phyloP scores from a whole-genome alignment of 2,888 invertebrate genomes.

The Dasysyrphus tricinctus region DNA sequence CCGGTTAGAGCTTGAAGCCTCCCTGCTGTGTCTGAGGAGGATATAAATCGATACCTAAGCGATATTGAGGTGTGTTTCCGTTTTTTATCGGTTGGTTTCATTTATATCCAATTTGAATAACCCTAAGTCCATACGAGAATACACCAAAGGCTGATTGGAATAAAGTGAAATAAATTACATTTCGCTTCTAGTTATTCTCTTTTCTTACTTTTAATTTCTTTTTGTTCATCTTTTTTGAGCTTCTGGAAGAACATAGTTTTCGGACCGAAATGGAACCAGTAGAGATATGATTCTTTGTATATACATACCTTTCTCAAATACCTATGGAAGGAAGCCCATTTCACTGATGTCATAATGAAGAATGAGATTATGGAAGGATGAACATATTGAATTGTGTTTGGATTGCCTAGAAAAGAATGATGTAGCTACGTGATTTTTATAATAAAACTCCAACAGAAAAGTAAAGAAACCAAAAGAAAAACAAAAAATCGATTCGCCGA shows the following conservation, averaged over 20 bases:
- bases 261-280: constrained; percentile 30
- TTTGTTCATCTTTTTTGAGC: constrained; percentile 9
- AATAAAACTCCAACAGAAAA: constrained; percentile 30
- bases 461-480: neutral
- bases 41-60: constrained; percentile 58
- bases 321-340: constrained; percentile 8
- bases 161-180: constrained; percentile 68
- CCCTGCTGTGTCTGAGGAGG: constrained; percentile 41
- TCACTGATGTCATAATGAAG: constrained; percentile 53
- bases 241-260: constrained; percentile 38
- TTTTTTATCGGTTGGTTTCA: constrained; percentile 37
- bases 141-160: constrained; percentile 49
- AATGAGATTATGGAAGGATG: constrained; percentile 57
- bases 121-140: constrained; percentile 47
- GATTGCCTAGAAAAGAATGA: constrained; percentile 52
- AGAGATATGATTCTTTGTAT: neutral
- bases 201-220: constrained; percentile 27
- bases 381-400: constrained; percentile 61
- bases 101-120: constrained; percentile 54
- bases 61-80: constrained; percentile 73
- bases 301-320: neutral
- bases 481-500: constrained; percentile 14
- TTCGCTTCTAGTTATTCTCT: constrained; percentile 35
- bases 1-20: constrained; percentile 19
- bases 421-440: constrained; percentile 65